Base-by-base conservation (phyloP, 2,797 vertebrate species). In the Lates japonicus region DNA sequence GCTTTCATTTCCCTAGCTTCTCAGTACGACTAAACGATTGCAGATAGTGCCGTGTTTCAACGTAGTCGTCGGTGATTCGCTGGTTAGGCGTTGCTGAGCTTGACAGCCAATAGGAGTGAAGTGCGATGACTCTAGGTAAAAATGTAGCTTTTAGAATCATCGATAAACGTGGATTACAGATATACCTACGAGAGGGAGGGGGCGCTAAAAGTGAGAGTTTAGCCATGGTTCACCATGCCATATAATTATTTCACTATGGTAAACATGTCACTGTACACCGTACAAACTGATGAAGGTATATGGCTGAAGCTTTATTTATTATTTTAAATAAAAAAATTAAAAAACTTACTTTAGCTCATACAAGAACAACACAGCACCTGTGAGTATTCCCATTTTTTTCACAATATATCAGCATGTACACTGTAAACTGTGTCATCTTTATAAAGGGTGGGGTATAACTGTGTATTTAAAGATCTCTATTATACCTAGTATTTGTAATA, bases 1-100 rank as follows among this genome's bases (percentile, higher is more conserved):
- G 90, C 88, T 19, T 80, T 70, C 77, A 66, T 54, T 93, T 93
- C 85, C 74, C 2, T 91, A 89, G 88, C 86, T 14, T 20, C 41
- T 0, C 69, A 93, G 92, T 85, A 51, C 22, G 59, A 48, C 14
- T 52, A 90, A 73, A 35, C 67, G 78, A 92, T 39, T 25, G 5
- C 82, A 22, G 91, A 92, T 0, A 9, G 37, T 0, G 0, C 10
- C 10, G 2, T 0, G 55, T 22, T 39, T 73, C 49, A 48, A 3
- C 22, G 7, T n/a, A 17, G 0, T 39, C 14, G 7, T 0, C 63
- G 55, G 10, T 88, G 83, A 93, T 92, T 92, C 86, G 91, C 52
- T 84, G 13, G 3, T 6, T 2, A 0, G 0, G 2, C 17, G 3
- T 25, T 49, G n/a, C 3, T 65, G 48, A 25, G 25, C 0, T 10